Percentiles rank a stretch among this genome's conserved stretches.
Conservation (phyloP, 92 coral and sea anemone species). For the Porites cylindrica region DNA sequence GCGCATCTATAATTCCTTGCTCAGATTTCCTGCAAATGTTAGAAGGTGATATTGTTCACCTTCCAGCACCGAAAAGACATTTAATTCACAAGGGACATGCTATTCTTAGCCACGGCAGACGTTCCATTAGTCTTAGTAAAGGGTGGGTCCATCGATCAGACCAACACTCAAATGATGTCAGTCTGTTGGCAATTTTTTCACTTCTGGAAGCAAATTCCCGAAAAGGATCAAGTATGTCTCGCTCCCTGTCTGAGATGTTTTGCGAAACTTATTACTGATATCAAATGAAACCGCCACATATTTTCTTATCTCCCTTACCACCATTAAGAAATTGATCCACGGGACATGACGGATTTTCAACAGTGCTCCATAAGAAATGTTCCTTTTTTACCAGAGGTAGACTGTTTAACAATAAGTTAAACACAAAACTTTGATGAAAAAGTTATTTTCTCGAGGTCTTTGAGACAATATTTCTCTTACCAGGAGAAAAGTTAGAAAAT, state of each 20-base stretch:
- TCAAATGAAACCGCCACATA: neutral
- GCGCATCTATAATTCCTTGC: conserved; percentile 45
- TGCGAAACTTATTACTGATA: neutral
- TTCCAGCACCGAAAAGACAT: conserved; percentile 51
- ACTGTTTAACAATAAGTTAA: neutral
- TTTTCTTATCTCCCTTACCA: neutral
- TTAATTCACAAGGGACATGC: conserved; percentile 39
- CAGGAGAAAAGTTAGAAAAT: neutral
- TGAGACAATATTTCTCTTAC: too few relatives aligned
- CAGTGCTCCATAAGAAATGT: too few relatives aligned
- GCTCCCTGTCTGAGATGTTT: neutral
- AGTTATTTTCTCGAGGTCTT: neutral
- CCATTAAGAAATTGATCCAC: neutral
- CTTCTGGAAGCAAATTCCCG: neutral
- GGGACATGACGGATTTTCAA: neutral
- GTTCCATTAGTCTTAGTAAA: conserved; percentile 33
- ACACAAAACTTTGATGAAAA: neutral
- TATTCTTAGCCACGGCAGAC: conserved; percentile 41
- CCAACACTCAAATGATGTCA: conserved; percentile 28
- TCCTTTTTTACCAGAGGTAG: too few relatives aligned
- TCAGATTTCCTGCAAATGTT: conserved; percentile 33
- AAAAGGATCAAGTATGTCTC: neutral
- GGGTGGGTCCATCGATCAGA: conserved; percentile 32
- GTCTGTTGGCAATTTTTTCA: conserved; percentile 30
- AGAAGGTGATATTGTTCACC: conserved; percentile 40